phyloP scores from a whole-genome alignment of 2,888 invertebrate genomes.

The Diloba caeruleocephala region DNA sequence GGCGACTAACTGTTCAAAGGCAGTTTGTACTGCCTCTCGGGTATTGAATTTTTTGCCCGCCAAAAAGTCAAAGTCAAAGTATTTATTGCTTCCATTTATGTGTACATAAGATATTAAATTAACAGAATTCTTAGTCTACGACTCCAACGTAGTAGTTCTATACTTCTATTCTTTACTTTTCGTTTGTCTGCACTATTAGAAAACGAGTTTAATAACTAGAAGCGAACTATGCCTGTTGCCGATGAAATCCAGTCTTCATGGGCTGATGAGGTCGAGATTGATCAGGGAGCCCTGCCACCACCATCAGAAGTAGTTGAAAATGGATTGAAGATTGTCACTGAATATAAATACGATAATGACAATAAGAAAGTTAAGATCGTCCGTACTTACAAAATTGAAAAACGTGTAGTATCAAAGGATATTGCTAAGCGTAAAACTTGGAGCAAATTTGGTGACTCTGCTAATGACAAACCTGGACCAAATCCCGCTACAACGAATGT shows the following conservation, averaged over 20 bases:
- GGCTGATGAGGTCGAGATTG: constrained; percentile 99
- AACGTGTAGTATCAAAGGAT: constrained; percentile 95
- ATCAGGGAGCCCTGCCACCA: constrained; percentile 93
- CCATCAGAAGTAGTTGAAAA: constrained; percentile 95
- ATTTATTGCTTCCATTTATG: too few relatives aligned
- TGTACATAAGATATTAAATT: too few relatives aligned
- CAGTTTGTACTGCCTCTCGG: too few relatives aligned
- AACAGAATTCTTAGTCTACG: too few relatives aligned
- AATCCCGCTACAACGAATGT: constrained; percentile 99
- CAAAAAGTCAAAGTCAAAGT: too few relatives aligned
- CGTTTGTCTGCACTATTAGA: too few relatives aligned
- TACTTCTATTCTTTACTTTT: too few relatives aligned
- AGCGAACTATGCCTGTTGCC: constrained; percentile 91
- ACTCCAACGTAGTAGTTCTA: too few relatives aligned
- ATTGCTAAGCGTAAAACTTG: constrained; percentile 98
- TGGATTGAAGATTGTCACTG: constrained; percentile 96
- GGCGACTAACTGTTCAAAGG: too few relatives aligned
- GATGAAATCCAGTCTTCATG: constrained; percentile 96
- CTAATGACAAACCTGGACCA: constrained; percentile 98
- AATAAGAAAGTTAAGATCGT: constrained; percentile 96
- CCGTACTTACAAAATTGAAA: constrained; percentile 97
- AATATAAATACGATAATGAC: constrained; percentile 97
- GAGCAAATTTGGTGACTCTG: constrained; percentile 98
- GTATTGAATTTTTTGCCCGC: too few relatives aligned
- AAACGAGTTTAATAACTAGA: constrained; percentile 1